Conservation (phyloP, 2,888 invertebrate species). For the Eucera pruinosa region DNA sequence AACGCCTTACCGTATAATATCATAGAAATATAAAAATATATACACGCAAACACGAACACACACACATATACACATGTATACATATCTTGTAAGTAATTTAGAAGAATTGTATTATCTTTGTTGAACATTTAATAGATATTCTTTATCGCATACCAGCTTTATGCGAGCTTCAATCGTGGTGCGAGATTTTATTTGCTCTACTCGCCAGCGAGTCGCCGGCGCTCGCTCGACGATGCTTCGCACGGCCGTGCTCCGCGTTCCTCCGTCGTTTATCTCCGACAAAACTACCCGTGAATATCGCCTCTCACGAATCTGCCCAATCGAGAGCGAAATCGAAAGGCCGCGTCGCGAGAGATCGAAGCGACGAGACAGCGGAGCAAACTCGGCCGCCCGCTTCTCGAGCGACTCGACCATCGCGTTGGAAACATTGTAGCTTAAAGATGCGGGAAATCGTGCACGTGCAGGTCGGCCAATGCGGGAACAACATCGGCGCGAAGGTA, state of each 20-base stretch:
- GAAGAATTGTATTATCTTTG: slow-evolving; percentile 54
- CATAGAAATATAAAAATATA: neutral
- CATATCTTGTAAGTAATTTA: slow-evolving; percentile 48
- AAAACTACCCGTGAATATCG: too few species aligned
- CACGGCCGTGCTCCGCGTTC: too few species aligned
- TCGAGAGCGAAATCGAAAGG: too few species aligned
- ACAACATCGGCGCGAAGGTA: slow-evolving; percentile 92
- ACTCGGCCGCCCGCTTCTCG: neutral
- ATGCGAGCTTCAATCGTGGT: neutral
- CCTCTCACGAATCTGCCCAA: too few species aligned
- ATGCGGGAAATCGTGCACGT: slow-evolving; percentile 94
- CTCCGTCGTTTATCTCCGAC: too few species aligned
- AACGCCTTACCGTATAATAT: slow-evolving; percentile 8
- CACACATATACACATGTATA: slow-evolving; percentile 29
- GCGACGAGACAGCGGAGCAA: too few species aligned
- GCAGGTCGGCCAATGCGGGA: slow-evolving; percentile 95
- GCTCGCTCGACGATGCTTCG: too few species aligned
- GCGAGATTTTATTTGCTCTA: neutral
- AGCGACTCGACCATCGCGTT: neutral
- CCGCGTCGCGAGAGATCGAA: too few species aligned
- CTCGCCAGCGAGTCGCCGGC: too few species aligned
- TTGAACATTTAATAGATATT: slow-evolving; percentile 53
- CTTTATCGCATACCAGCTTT: slow-evolving; percentile 22
- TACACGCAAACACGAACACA: neutral
- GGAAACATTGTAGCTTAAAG: slow-evolving; percentile 58